phyloP scores from a whole-genome alignment of 2,888 invertebrate genomes.

The Tenthredo distinguenda region DNA sequence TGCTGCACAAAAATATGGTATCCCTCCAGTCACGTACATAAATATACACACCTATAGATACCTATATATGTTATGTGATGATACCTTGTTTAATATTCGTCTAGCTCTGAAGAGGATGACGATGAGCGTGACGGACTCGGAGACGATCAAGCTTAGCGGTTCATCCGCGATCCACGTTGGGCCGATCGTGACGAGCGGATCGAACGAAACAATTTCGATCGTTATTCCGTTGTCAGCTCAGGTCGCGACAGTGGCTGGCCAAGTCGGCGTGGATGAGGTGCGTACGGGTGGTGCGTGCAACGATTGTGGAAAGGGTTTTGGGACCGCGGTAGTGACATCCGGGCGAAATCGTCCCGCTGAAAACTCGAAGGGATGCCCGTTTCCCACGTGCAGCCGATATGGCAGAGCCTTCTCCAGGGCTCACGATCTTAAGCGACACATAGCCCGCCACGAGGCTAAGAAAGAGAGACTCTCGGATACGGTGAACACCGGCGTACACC shows the following conservation, averaged over 20 bases:
- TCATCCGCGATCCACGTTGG: constrained; percentile 72
- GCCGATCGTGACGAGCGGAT: constrained; percentile 70
- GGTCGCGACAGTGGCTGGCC: constrained; percentile 67
- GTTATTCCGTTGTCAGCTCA: constrained; percentile 74
- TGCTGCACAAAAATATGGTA: neutral
- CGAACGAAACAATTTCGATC: constrained; percentile 73
- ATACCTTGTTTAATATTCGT: neutral
- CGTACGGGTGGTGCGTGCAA: constrained; percentile 57
- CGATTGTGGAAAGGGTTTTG: constrained; percentile 59
- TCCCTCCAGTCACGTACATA: too few species aligned
- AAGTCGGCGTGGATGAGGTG: constrained; percentile 59
- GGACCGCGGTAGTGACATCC: constrained; percentile 7
- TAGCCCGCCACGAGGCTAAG: constrained; percentile 72
- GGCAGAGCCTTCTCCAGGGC: constrained; percentile 75
- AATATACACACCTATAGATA: too few species aligned
- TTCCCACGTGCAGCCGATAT: constrained; percentile 72
- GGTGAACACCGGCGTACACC: constrained; percentile 56
- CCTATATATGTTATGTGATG: too few species aligned
- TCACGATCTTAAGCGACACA: constrained; percentile 75
- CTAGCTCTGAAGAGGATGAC: neutral
- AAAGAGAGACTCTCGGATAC: constrained; percentile 68
- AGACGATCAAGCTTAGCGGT: constrained; percentile 67
- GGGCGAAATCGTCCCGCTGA: neutral
- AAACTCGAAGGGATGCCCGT: constrained; percentile 70
- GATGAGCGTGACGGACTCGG: constrained; percentile 65